phyloP scores from a whole-genome alignment of 2,888 invertebrate species.

The Drosophila lutescens region DNA sequence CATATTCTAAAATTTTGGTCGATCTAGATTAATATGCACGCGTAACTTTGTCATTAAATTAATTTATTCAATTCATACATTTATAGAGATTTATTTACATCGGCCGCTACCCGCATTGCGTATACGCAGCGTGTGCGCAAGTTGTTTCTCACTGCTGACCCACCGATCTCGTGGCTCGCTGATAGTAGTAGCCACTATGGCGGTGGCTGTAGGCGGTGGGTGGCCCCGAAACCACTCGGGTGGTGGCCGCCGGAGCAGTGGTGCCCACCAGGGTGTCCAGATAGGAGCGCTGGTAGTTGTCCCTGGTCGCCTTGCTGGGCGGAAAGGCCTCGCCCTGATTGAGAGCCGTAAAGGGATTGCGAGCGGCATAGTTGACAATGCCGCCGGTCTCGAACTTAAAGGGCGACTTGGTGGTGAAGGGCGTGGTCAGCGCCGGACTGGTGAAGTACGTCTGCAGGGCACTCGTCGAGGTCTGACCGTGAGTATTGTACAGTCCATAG shows the following conservation, averaged over 20 bases:
- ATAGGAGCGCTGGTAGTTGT: constrained; percentile 73
- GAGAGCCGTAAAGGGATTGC: constrained; percentile 82
- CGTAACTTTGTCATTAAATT: constrained; percentile 30
- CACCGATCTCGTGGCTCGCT: constrained; percentile 28
- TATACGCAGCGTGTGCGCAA: constrained; percentile 28
- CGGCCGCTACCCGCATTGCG: constrained; percentile 18
- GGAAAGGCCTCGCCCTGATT: constrained; percentile 83
- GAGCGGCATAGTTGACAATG: constrained; percentile 69
- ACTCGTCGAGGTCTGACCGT: constrained; percentile 38
- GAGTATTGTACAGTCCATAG: constrained; percentile 48
- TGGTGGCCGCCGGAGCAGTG: constrained; percentile 38
- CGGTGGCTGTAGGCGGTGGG: constrained; percentile 34
- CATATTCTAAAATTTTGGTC: no score
- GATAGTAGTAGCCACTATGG: constrained; percentile 64
- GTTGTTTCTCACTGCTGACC: constrained; percentile 14
- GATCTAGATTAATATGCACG: no score
- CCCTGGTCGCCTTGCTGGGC: constrained; percentile 74
- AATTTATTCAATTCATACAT: constrained; percentile 52
- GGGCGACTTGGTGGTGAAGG: constrained; percentile 67
- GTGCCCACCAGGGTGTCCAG: constrained; percentile 72
- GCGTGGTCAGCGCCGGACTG: constrained; percentile 58
- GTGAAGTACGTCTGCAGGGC: constrained; percentile 71
- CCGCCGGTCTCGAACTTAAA: constrained; percentile 76
- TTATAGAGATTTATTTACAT: constrained; percentile 76
- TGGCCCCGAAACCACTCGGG: constrained; percentile 21